These are phyloP conservation scores for Drosophila subpulchrella DNA, from an alignment of 1,140 invertebrate genomes.

Conservation along the genomic window DNA sequence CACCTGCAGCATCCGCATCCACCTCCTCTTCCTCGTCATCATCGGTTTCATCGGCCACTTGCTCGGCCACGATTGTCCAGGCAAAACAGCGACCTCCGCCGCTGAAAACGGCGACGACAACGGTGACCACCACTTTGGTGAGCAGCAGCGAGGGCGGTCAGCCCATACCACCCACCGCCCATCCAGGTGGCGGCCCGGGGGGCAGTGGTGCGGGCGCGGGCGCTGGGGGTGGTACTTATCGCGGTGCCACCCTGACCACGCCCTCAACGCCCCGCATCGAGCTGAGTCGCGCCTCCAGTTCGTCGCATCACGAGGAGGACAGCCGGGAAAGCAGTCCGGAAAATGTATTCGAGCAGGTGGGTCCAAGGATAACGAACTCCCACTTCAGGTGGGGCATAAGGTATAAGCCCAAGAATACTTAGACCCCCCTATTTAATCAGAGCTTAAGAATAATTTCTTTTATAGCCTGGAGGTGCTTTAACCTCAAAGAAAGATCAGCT, in stretches of 20 bases:
- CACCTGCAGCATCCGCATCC: constrained; percentile 35
- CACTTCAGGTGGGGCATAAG: neutral
- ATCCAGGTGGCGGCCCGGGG: neutral
- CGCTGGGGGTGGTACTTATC: constrained; percentile 26
- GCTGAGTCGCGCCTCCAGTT: constrained; percentile 93
- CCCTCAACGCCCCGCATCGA: constrained; percentile 93
- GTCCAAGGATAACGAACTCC: neutral
- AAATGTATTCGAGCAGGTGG: constrained; percentile 84
- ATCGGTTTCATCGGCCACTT: constrained; percentile 62
- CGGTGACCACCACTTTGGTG: constrained; percentile 65
- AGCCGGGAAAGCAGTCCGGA: constrained; percentile 91
- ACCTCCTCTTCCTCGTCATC: constrained; percentile 59
- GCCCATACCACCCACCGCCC: constrained; percentile 43
- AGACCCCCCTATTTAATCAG: too few relatives aligned
- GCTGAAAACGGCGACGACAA: constrained; percentile 74
- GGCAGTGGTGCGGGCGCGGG: neutral
- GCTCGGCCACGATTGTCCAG: constrained; percentile 61
- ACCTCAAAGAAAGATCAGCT: too few relatives aligned
- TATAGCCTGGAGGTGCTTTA: too few relatives aligned
- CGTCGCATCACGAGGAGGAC: constrained; percentile 92
- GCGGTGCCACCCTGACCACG: constrained; percentile 85
- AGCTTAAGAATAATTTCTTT: too few relatives aligned
- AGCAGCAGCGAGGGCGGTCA: constrained; percentile 73
- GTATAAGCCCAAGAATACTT: neutral
- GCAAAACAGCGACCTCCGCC: constrained; percentile 75